A percentile compares a stretch with the other conserved stretches of the same genome.
These are phyloP conservation scores for Sesia apiformis DNA, from an alignment of 2,888 invertebrate genomes.

Conservation along the genomic window DNA sequence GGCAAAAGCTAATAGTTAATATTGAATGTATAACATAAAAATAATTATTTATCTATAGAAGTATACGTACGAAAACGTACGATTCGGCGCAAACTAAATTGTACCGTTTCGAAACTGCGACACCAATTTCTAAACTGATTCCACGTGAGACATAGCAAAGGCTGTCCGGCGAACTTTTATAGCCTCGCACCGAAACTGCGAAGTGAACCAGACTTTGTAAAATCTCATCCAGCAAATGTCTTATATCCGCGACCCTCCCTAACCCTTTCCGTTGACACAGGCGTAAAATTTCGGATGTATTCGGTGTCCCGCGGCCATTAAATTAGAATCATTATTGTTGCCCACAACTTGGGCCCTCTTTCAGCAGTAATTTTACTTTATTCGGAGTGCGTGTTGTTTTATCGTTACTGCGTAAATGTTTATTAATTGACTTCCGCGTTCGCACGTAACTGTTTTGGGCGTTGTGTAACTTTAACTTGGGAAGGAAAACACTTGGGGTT, in stretches of 20 bases:
- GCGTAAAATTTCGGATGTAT: conserved; percentile 14
- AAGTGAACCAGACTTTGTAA: not conserved
- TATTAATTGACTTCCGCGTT: conserved; percentile 1
- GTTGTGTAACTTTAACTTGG: too few species aligned
- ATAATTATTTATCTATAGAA: too few species aligned
- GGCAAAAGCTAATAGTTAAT: too few species aligned
- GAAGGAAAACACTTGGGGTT: too few species aligned
- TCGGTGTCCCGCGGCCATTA: conserved; percentile 14
- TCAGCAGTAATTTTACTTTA: not conserved
- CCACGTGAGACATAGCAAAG: too few species aligned
- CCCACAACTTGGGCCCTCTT: conserved; percentile 7
- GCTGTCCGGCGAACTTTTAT: too few species aligned
- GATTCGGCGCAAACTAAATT: too few species aligned
- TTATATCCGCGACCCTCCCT: conserved; percentile 3
- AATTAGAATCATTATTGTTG: conserved; percentile 20
- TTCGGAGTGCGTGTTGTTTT: not conserved
- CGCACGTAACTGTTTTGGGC: not conserved
- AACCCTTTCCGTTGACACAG: conserved; percentile 18
- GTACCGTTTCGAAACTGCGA: too few species aligned
- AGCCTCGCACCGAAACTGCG: too few species aligned
- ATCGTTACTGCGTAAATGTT: not conserved
- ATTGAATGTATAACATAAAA: too few species aligned
- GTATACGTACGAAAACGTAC: too few species aligned
- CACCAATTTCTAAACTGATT: too few species aligned
- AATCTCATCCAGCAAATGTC: not conserved